phyloP scores from a whole-genome alignment of 23 tunicate genomes.

The Diplosoma virens region DNA sequence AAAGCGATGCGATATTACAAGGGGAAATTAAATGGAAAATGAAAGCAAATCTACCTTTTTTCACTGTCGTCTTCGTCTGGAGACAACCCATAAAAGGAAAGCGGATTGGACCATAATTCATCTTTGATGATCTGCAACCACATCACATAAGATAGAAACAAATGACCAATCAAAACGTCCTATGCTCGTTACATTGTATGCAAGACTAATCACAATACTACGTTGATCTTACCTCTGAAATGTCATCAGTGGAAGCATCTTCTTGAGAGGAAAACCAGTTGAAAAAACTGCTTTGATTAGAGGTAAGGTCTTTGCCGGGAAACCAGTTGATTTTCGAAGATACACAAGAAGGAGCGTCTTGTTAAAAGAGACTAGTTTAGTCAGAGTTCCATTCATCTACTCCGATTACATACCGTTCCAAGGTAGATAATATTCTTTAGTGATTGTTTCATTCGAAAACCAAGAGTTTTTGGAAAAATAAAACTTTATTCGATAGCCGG shows the following conservation, averaged over 20 bases:
- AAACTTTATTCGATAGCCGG: constrained; percentile 82
- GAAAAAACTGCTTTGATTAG: constrained; percentile 68
- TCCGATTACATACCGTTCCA: constrained; percentile 68
- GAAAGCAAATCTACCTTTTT: background rate
- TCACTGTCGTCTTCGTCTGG: constrained; percentile 13
- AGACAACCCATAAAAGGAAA: constrained; percentile 52
- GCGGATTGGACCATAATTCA: constrained; percentile 84
- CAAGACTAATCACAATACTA: background rate
- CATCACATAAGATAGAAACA: no score
- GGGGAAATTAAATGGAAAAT: no score
- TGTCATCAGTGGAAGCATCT: constrained; percentile 89
- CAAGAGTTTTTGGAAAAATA: constrained; percentile 65
- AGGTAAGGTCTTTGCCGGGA: constrained; percentile 65
- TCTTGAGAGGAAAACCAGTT: constrained; percentile 88
- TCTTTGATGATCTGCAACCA: constrained; percentile 79
- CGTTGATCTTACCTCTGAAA: constrained; percentile 63
- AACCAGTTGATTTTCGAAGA: constrained; percentile 77
- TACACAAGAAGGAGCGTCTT: constrained; percentile 77
- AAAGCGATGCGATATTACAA: no score
- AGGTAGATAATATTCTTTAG: constrained; percentile 87
- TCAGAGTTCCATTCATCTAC: background rate
- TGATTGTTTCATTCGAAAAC: constrained; percentile 56
- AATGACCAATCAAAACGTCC: no score
- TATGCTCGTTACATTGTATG: background rate
- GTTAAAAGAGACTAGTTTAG: background rate